Conservation (phyloP, 1,140 invertebrate species). For the Drosophila eugracilis region DNA sequence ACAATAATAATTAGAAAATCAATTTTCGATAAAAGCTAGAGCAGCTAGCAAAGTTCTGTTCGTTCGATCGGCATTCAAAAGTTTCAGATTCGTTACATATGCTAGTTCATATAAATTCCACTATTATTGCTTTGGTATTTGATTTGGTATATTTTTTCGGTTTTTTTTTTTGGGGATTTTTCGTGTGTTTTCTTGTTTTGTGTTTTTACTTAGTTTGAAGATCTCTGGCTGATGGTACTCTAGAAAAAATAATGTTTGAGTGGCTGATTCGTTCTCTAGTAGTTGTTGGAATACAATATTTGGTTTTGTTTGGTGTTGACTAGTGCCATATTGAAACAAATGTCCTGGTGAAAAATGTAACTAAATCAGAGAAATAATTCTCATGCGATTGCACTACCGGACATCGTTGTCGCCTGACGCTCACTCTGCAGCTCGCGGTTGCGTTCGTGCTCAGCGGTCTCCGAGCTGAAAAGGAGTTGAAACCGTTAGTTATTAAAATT, state of each 20-base stretch:
- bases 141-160: constrained; percentile 11
- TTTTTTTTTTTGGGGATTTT: no score
- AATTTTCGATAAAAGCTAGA: constrained; percentile 59
- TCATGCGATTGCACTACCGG: constrained; percentile 89
- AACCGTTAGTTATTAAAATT: neutral
- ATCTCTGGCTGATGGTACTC: constrained; percentile 30
- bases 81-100: constrained; percentile 24
- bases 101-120: constrained; percentile 51
- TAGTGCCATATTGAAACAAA: constrained; percentile 74
- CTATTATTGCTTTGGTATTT: constrained; percentile 63
- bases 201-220: constrained; percentile 22
- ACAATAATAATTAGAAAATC: constrained; percentile 41
- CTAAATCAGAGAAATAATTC: constrained; percentile 85
- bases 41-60: constrained; percentile 64
- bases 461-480: constrained; percentile 56
- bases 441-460: constrained; percentile 86
- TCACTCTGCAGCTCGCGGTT: constrained; percentile 85
- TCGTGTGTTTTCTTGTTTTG: no score
- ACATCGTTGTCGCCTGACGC: constrained; percentile 88
- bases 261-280: constrained; percentile 35
- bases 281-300: constrained; percentile 37
- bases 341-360: constrained; percentile 83
- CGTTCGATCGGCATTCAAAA: constrained; percentile 34
- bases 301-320: constrained; percentile 36
- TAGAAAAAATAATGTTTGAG: constrained; percentile 59